Evolutionary conservation across 2,797 vertebrate genomes (phyloP).

Genomic region (Gallinago stenura): DNA sequence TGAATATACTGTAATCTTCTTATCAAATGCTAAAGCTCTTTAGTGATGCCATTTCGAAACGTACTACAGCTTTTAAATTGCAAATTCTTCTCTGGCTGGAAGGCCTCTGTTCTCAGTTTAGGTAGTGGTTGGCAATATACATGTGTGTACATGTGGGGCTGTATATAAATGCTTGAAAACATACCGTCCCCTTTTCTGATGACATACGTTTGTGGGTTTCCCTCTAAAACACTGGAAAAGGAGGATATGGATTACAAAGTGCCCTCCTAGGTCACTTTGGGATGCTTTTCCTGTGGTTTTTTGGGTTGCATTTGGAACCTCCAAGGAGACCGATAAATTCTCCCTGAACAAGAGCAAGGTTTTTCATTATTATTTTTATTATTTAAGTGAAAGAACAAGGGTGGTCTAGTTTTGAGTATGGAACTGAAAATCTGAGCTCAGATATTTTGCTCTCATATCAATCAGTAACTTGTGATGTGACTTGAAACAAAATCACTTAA

Average conservation of each 20-base stretch:
- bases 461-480: conserved; percentile 52
- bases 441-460: conserved; percentile 34
- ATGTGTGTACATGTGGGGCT: background rate
- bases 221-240: background rate
- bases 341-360: background rate
- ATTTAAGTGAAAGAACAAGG: background rate
- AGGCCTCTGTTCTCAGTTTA: background rate
- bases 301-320: background rate
- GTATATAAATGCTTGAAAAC: background rate
- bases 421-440: conserved; percentile 26
- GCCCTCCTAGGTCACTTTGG: background rate
- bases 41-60: conserved; percentile 68
- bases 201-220: background rate
- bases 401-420: background rate
- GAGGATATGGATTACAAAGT: background rate
- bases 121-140: background rate
- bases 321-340: background rate
- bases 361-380: conserved; percentile 1
- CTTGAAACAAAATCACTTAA: conserved; percentile 70
- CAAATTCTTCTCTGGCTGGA: conserved; percentile 47
- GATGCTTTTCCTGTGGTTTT: background rate
- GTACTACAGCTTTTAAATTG: conserved; percentile 57
- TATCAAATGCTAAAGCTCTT: conserved; percentile 66
- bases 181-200: background rate
- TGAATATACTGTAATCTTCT: conserved; percentile 70